Evolutionary conservation across 2,797 vertebrate genomes (phyloP).

Genomic region (Anguilla marmorata): DNA sequence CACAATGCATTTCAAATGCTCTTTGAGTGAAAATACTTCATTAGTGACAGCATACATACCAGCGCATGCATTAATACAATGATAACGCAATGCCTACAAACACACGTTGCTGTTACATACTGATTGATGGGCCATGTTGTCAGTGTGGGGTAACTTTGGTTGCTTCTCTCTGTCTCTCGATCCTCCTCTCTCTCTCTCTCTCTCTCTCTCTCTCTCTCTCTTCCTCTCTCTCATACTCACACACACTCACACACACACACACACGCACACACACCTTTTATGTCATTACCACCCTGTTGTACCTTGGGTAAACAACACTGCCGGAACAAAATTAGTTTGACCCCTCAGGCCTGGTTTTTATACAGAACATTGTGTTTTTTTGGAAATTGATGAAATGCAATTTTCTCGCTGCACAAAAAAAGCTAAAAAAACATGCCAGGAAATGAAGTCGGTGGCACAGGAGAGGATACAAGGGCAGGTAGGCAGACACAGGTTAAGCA

Average conservation of each 20-base stretch:
- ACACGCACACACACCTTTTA: not conserved
- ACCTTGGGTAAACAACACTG: not conserved
- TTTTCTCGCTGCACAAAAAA: not conserved
- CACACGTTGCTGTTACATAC: too few species aligned
- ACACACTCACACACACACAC: not conserved
- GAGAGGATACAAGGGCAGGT: not conserved
- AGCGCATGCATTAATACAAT: not conserved
- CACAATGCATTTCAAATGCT: not conserved
- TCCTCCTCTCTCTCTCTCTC: too few species aligned
- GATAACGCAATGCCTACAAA: too few species aligned
- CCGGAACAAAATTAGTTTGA: not conserved
- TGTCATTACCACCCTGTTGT: not conserved
- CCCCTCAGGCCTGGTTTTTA: not conserved
- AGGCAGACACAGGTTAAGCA: not conserved
- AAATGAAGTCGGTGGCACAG: not conserved
- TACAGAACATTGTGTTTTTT: not conserved
- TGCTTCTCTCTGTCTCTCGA: too few species aligned
- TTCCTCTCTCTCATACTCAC: too few species aligned
- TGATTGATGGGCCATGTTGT: too few species aligned
- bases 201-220: too few species aligned
- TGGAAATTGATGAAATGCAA: not conserved
- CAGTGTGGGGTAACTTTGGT: too few species aligned
- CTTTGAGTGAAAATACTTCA: not conserved
- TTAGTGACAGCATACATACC: not conserved
- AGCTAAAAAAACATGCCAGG: not conserved